Evolutionary conservation across 2,113 vertebrate species (phyloP).

Genomic region (Sakesphorus luctuosus): DNA sequence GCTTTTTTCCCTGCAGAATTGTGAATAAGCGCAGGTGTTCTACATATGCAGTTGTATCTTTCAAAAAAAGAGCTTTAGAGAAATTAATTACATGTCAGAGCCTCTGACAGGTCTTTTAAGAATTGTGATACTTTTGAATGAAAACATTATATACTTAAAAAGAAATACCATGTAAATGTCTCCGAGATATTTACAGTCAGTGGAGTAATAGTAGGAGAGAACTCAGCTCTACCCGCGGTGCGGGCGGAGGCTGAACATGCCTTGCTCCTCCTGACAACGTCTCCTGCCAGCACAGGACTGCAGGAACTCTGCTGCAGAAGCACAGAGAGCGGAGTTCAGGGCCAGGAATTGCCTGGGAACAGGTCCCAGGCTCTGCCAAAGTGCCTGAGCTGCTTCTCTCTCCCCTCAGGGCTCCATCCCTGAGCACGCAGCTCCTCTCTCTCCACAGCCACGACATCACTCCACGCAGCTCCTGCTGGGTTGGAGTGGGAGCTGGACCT

Average conservation of each 20-base stretch:
- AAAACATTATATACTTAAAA: constrained; percentile 71
- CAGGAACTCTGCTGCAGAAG: not conserved
- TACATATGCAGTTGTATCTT: constrained; percentile 25
- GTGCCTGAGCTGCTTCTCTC: not conserved
- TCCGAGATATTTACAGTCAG: constrained; percentile 46
- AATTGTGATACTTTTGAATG: constrained; percentile 71
- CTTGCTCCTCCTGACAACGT: rapidly evolving
- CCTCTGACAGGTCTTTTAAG: constrained; percentile 70
- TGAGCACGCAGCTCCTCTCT: not conserved
- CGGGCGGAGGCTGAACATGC: not conserved
- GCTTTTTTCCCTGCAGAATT: constrained; percentile 34
- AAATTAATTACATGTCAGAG: constrained; percentile 73
- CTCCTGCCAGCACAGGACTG: not conserved
- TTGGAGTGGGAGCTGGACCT: not conserved
- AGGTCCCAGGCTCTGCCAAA: not conserved
- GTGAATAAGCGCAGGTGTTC: constrained; percentile 65
- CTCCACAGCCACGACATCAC: not conserved
- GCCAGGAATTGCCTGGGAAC: not conserved
- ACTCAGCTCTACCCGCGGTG: not conserved
- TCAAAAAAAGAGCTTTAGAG: constrained; percentile 63
- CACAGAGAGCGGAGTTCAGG: not conserved
- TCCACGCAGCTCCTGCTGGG: rapidly evolving
- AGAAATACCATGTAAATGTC: constrained; percentile 70
- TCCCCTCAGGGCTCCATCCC: not conserved
- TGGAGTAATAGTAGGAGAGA: constrained; percentile 43